Percentiles rank a stretch among this genome's conserved stretches.
phyloP scores from a whole-genome alignment of 2,113 vertebrate genomes.

The Labeo catla region DNA sequence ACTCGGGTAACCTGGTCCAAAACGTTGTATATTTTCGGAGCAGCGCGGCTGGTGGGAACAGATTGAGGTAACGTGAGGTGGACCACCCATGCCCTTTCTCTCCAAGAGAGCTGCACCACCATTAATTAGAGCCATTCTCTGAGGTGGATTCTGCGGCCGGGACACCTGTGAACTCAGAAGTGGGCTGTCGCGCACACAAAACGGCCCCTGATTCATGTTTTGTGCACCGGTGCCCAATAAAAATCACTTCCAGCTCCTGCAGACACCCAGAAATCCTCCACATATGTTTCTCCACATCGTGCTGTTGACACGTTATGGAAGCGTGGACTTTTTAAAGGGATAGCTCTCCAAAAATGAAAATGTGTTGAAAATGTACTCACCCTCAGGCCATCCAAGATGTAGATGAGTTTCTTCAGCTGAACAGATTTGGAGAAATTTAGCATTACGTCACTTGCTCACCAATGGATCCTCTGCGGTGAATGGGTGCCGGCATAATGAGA shows the following conservation, averaged over 20 bases:
- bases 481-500: neutral
- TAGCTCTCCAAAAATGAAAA: neutral
- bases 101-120: conserved; percentile 67
- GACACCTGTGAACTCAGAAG: conserved; percentile 72
- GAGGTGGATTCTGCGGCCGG: conserved; percentile 73
- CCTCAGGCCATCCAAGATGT: neutral
- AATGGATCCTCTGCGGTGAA: neutral
- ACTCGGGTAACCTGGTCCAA: conserved; percentile 46
- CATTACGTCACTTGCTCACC: neutral
- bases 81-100: conserved; percentile 60
- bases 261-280: conserved; percentile 59
- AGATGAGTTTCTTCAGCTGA: neutral
- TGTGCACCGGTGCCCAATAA: conserved; percentile 39
- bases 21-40: conserved; percentile 70
- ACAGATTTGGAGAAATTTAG: neutral
- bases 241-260: conserved; percentile 69
- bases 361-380: neutral
- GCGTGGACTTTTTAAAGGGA: conserved; percentile 30
- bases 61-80: conserved; percentile 41
- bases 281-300: conserved; percentile 61
- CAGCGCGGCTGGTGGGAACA: conserved; percentile 58
- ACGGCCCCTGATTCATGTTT: conserved; percentile 18
- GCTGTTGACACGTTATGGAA: conserved; percentile 29
- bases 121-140: conserved; percentile 72
- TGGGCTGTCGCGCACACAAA: conserved; percentile 54